Evolutionary conservation across 2,113 vertebrate genomes (phyloP).

Genomic region (Pangasianodon hypophthalmus): DNA sequence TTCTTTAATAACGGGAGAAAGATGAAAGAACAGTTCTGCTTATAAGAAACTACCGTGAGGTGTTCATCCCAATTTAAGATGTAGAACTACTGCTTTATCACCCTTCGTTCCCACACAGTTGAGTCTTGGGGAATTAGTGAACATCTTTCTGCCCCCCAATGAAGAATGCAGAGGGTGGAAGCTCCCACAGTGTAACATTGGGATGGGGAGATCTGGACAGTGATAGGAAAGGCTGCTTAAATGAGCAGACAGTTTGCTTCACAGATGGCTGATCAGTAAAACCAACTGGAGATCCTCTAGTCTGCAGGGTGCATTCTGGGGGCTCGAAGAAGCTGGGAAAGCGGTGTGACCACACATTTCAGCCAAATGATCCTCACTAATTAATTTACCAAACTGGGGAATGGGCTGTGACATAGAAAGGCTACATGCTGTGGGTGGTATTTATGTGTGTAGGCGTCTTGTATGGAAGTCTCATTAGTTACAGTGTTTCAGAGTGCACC

Average conservation of each 20-base stretch:
- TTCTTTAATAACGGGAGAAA: not conserved
- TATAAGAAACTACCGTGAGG: no score
- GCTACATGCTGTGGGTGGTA: slow-evolving; percentile 49
- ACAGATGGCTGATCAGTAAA: slow-evolving; percentile 79
- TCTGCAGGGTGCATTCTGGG: slow-evolving; percentile 17
- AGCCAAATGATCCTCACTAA: slow-evolving; percentile 43
- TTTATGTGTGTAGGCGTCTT: slow-evolving; percentile 48
- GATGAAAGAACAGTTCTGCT: not conserved
- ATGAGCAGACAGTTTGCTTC: slow-evolving; percentile 70
- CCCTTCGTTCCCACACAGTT: not conserved
- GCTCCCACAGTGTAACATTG: not conserved
- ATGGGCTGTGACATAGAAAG: slow-evolving; percentile 27
- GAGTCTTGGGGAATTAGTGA: not conserved
- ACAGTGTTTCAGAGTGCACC: not conserved
- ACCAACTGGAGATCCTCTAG: slow-evolving; percentile 65
- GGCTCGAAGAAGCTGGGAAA: slow-evolving; percentile 49
- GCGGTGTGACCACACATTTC: slow-evolving; percentile 48
- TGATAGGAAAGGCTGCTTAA: slow-evolving; percentile 43
- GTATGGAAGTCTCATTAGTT: slow-evolving; percentile 48
- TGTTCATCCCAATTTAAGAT: not conserved
- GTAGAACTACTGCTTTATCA: not conserved
- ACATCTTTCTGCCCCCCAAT: not conserved
- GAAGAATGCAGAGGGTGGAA: slow-evolving; percentile 8
- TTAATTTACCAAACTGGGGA: slow-evolving; percentile 46
- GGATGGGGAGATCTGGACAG: slow-evolving; percentile 12